Evolutionary conservation across 2,888 invertebrate species (phyloP), one percentile per base, ranked within the genome.

Genomic region (Apodemia duryi): DNA sequence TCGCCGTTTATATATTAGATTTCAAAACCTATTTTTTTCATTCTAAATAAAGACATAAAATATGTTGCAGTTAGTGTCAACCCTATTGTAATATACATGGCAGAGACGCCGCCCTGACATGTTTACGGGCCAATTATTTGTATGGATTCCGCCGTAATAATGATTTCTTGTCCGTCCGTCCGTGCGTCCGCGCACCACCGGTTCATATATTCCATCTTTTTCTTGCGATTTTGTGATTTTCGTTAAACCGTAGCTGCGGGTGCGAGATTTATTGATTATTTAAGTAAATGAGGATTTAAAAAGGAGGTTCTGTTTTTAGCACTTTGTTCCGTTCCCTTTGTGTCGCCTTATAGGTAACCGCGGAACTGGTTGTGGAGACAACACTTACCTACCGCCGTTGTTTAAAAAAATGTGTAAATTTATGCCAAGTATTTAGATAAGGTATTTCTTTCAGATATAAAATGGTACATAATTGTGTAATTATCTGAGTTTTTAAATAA

Each of bases 51-150:
- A 35, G 35, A 35, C 35, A 52, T n/a, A 38, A 49, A 41, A 63
- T 51, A n/a, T 32, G 35, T 49, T 21, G 10, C 6, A 41, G 38
- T 13, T 29, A 51, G 64, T 72, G 80, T 10, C 83, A 88, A 69
- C 91, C 91, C 91, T 91, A 78, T 67, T 63, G 74, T 84, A 88
- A 90, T 89, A 90, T 88, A 90, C 91, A 90, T 88, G 88, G 88
- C 75, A 89, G 82, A 90, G 88, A 87, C 85, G 88, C 91, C 91
- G 90, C 88, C 82, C 79, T 91, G 92, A 92, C 92, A 91, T 91
- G 88, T 92, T 92, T 91, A 92, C 92, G 90, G 92, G 81, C 92
- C 92, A 92, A 92, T 92, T 92, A 92, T 91, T 91, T 91, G 92
- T 91, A 91, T 91, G 90, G 91, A 88, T 88, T 89, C 88, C 88